Base-by-base conservation (phyloP, 2,797 vertebrate species). In the Chelon labrosus region DNA sequence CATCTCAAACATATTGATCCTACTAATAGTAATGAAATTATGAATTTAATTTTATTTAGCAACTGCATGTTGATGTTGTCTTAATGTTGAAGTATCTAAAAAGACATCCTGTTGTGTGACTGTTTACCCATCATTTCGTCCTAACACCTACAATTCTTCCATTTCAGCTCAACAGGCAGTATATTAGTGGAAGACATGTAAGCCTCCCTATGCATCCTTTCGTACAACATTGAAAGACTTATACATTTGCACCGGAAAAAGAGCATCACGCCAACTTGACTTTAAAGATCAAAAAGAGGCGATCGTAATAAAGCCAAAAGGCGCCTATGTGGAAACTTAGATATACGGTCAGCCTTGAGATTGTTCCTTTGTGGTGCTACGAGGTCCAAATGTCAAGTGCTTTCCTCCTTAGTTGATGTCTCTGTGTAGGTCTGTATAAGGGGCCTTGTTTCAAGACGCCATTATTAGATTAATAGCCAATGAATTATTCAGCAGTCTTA, bases 161-260 rank as follows among this genome's bases (percentile, higher is more conserved):
- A 93, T 95, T 95, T 90, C 94, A 95, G 95, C 94, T 94, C 94
- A 95, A 94, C 94, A 94, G 90, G 81, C 95, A 94, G 92, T 94
- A 93, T 95, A 88, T 95, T 95, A 95, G 94, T 95, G 94, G 94
- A 95, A 91, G 93, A 95, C 94, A 95, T 93, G 95, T 95, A 95
- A 95, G 95, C 91, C 88, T 90, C 83, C 92, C 90, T 92, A 87
- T 86, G 91, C 91, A 90, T 91, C 88, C 85, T 92, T 90, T 90
- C 72, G 78, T 85, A 80, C 75, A 65, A 83, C 80, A 80, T 22
- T 86, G 86, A 93, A 94, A 92, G 86, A 86, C 90, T 80, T 92
- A 47, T 79, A 87, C 93, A 94, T 94, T 95, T 95, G 92, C 82
- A 93, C 91, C 89, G 38, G 62, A 12, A 75, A 78, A 85, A 81